Percentiles rank a stretch among this genome's conserved stretches.
phyloP scores from a whole-genome alignment of 2,113 vertebrate species.

The Ictalurus punctatus region DNA sequence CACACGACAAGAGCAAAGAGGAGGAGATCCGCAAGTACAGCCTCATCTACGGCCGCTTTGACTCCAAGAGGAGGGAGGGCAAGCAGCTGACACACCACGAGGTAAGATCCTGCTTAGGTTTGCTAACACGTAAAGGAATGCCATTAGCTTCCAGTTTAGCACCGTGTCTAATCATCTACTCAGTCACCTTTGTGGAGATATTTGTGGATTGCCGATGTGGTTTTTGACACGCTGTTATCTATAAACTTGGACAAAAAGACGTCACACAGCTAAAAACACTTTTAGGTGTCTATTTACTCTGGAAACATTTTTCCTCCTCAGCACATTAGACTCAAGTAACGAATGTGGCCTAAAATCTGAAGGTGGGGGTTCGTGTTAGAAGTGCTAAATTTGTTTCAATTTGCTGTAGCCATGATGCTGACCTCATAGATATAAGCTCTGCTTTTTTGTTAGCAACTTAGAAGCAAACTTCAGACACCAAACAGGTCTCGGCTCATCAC shows the following conservation, averaged over 20 bases:
- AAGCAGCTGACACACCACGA: conserved; percentile 94
- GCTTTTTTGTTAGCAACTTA: neutral
- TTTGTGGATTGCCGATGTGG: neutral
- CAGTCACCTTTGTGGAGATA: neutral
- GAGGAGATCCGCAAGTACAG: conserved; percentile 95
- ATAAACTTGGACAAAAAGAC: neutral
- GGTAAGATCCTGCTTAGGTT: conserved; percentile 53
- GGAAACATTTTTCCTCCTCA: neutral
- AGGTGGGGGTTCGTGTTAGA: neutral
- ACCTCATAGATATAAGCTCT: neutral
- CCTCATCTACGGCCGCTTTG: conserved; percentile 91
- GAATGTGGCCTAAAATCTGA: neutral
- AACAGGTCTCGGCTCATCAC: neutral
- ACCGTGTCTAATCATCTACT: neutral
- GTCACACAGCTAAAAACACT: no score
- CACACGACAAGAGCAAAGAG: conserved; percentile 83
- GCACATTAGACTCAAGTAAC: neutral
- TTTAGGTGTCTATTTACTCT: neutral
- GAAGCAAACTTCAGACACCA: neutral
- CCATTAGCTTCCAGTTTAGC: neutral
- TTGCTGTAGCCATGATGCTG: neutral
- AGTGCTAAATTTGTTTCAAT: neutral
- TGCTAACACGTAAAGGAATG: neutral
- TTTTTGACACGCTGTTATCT: neutral
- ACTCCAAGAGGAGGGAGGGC: conserved; percentile 90